Conservation (phyloP, 1,140 invertebrate genomes). For the Brachionus koreanus region DNA sequence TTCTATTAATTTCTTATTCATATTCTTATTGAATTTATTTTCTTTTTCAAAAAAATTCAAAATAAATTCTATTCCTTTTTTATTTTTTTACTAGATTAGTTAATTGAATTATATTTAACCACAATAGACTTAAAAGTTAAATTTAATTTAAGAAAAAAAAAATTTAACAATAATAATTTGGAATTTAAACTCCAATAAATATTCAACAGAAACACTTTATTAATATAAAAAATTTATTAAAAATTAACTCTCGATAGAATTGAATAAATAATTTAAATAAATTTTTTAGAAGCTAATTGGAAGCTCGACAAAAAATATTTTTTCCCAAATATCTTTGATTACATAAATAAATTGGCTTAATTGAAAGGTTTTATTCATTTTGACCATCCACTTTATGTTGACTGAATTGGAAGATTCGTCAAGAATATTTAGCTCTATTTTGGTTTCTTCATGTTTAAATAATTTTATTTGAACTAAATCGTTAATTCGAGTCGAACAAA, state of each 20-base stretch:
- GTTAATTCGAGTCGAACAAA: background rate
- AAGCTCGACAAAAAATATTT: conserved; percentile 36
- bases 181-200: conserved; percentile 4
- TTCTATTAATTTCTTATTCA: too few relatives aligned
- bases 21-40: too few relatives aligned
- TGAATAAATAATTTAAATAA: conserved; percentile 1
- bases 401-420: background rate
- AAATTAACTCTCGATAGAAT: background rate
- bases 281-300: conserved; percentile 1
- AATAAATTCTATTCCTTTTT: too few relatives aligned
- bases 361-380: conserved; percentile 1
- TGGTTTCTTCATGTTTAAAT: background rate
- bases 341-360: background rate
- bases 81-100: too few relatives aligned
- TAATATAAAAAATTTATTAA: conserved; percentile 20
- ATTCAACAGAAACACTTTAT: background rate
- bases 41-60: too few relatives aligned
- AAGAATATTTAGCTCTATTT: background rate
- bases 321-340: conserved; percentile 15
- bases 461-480: conserved; percentile 26
- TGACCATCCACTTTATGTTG: background rate
- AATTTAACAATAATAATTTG: background rate
- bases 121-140: too few relatives aligned
- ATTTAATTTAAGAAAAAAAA: background rate
- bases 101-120: too few relatives aligned